Conservation (phyloP, 2,797 vertebrate species). For the Tragopan temminckii region DNA sequence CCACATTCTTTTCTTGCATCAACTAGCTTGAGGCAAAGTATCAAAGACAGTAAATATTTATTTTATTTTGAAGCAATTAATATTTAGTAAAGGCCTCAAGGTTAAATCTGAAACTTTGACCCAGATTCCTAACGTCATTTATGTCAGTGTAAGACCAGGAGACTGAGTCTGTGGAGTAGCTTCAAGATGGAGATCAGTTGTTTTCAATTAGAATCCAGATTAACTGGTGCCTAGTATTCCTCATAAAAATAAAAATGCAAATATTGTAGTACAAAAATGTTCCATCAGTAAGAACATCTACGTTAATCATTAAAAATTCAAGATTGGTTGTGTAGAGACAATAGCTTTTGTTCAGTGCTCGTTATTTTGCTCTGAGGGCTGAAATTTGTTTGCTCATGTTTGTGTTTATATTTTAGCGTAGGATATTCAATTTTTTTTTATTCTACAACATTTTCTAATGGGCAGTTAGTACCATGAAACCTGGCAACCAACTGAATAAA, state of each 20-base stretch:
- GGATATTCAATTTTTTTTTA: not conserved
- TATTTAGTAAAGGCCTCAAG: slow-evolving; percentile 25
- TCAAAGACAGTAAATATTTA: slow-evolving; percentile 74
- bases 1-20: slow-evolving; percentile 28
- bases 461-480: not conserved
- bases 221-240: not conserved
- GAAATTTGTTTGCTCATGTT: not conserved
- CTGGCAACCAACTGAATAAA: not conserved
- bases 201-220: not conserved
- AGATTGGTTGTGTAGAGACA: not conserved
- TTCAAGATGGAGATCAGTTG: not conserved
- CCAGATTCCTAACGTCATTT: not conserved
- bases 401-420: not conserved
- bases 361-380: not conserved
- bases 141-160: not conserved
- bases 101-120: slow-evolving; percentile 40
- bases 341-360: not conserved
- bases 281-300: not conserved
- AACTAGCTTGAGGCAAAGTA: slow-evolving; percentile 54
- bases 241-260: not conserved
- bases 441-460: not conserved
- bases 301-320: not conserved
- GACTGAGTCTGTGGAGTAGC: not conserved
- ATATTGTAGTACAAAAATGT: not conserved
- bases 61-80: slow-evolving; percentile 69